Conservation (phyloP, 2,113 vertebrate species). For the Hydrolagus affinis region DNA sequence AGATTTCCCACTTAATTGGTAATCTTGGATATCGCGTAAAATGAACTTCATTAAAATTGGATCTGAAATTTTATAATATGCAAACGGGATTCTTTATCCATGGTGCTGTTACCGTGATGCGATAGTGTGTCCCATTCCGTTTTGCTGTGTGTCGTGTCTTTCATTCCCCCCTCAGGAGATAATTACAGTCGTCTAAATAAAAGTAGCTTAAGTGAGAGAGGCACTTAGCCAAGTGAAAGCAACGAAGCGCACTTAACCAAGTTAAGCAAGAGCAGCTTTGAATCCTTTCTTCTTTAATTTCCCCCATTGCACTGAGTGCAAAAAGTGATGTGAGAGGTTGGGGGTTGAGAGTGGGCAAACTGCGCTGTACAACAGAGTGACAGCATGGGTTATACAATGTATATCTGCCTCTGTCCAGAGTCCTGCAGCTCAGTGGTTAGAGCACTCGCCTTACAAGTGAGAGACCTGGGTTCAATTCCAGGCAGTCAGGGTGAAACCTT, state of each 20-base stretch:
- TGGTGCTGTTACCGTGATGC: background rate
- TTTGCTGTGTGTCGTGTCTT: background rate
- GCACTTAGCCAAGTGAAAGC: background rate
- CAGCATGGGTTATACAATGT: too few relatives aligned
- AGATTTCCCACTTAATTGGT: background rate
- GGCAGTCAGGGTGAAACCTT: too few relatives aligned
- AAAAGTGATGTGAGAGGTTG: too few relatives aligned
- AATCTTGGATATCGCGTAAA: background rate
- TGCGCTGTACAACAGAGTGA: too few relatives aligned
- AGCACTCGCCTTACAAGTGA: too few relatives aligned
- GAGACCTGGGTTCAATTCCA: too few relatives aligned
- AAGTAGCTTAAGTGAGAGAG: background rate
- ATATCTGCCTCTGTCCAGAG: too few relatives aligned
- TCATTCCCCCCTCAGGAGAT: background rate
- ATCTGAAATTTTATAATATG: background rate
- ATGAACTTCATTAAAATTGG: constrained; percentile 16
- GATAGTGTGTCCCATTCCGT: background rate
- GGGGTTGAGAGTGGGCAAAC: too few relatives aligned
- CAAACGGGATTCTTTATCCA: background rate
- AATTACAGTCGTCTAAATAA: background rate
- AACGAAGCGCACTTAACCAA: background rate
- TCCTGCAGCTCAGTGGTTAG: too few relatives aligned
- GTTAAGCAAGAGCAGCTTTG: background rate
- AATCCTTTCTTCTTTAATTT: background rate
- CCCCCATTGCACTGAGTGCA: background rate